Evolutionary conservation across 1,140 invertebrate species (phyloP).

Genomic region (Hycleus cichorii): DNA sequence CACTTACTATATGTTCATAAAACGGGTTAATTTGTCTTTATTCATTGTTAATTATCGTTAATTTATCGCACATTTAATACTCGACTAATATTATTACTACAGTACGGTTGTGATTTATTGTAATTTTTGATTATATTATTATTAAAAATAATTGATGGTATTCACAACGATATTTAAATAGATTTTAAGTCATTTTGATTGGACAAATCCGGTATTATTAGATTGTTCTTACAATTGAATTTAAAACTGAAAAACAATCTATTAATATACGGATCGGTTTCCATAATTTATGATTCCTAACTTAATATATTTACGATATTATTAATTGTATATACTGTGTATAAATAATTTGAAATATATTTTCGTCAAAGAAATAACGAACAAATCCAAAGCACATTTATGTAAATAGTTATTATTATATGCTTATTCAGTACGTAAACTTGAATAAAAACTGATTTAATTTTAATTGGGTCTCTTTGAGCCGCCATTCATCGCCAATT

Average conservation of each 20-base stretch:
- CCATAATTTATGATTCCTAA: slow-evolving; percentile 15
- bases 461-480: slow-evolving; percentile 12
- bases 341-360: slow-evolving; percentile 30
- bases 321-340: slow-evolving; percentile 26
- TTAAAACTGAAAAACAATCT: no score
- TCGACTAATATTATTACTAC: background rate
- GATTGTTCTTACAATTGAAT: no score
- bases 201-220: slow-evolving; percentile 5
- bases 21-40: background rate
- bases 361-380: slow-evolving; percentile 16
- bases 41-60: slow-evolving; percentile 2
- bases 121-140: slow-evolving; percentile 9
- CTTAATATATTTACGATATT: slow-evolving; percentile 13
- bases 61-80: slow-evolving; percentile 5
- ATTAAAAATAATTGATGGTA: slow-evolving; percentile 8
- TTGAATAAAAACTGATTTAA: slow-evolving; percentile 24
- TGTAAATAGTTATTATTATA: slow-evolving; percentile 28
- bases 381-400: slow-evolving; percentile 26
- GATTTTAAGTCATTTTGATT: slow-evolving; percentile 12
- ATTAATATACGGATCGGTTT: background rate
- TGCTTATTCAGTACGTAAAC: slow-evolving; percentile 24
- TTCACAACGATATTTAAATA: slow-evolving; percentile 15
- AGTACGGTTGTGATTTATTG: slow-evolving; percentile 12
- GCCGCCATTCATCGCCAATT: background rate
- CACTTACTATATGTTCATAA: no score